These are phyloP conservation scores for Caenorhabditis panamensis DNA, from an alignment of 2,888 invertebrate species.

Conservation along the genomic window DNA sequence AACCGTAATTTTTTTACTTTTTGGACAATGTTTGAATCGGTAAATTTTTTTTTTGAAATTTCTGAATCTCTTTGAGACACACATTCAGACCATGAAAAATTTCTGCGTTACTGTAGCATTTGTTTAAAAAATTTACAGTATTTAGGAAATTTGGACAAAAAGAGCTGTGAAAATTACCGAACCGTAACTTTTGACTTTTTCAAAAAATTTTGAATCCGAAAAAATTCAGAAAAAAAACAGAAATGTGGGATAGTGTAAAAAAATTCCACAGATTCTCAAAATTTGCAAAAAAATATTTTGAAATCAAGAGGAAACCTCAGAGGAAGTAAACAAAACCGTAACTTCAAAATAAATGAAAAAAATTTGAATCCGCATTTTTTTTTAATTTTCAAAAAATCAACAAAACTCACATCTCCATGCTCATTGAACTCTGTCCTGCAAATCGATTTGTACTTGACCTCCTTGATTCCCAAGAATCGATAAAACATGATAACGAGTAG, in stretches of 20 bases:
- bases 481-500: conserved; percentile 40
- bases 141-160: background rate
- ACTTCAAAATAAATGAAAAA: too few relatives aligned
- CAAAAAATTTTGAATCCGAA: background rate
- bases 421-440: conserved; percentile 60
- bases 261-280: too few relatives aligned
- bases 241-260: too few relatives aligned
- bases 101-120: too few relatives aligned
- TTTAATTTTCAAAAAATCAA: background rate
- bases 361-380: too few relatives aligned
- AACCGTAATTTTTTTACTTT: too few relatives aligned
- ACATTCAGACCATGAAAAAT: too few relatives aligned
- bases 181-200: background rate
- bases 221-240: too few relatives aligned
- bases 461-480: conserved; percentile 52
- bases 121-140: background rate
- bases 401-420: conserved; percentile 53
- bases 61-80: too few relatives aligned
- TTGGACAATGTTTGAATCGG: too few relatives aligned
- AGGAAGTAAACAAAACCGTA: background rate
- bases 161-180: too few relatives aligned
- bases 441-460: conserved; percentile 57
- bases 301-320: background rate
- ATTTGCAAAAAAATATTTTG: background rate
- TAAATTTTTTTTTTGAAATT: too few relatives aligned